phyloP scores from a whole-genome alignment of 2,113 vertebrate genomes.

The Rhea americana region DNA sequence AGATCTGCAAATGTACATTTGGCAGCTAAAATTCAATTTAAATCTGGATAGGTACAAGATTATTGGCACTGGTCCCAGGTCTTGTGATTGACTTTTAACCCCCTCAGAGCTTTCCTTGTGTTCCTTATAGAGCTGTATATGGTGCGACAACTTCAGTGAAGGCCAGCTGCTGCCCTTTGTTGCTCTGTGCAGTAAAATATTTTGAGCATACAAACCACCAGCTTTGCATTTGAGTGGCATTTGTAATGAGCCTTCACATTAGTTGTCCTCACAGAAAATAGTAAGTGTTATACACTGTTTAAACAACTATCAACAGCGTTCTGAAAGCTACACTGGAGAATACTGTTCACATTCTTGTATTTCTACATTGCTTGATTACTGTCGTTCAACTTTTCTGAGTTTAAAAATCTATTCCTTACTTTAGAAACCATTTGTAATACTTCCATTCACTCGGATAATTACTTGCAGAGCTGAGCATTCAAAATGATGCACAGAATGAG shows the following conservation, averaged over 20 bases:
- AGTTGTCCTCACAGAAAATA: not conserved
- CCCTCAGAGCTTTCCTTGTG: constrained; percentile 25
- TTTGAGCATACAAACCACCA: constrained; percentile 17
- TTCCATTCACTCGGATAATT: not conserved
- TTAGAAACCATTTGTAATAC: not conserved
- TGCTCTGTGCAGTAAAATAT: constrained; percentile 22
- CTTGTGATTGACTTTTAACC: constrained; percentile 65
- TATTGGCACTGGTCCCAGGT: constrained; percentile 46
- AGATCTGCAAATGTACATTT: constrained; percentile 64
- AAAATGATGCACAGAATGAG: not conserved
- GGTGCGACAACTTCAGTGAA: constrained; percentile 34
- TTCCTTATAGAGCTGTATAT: constrained; percentile 15
- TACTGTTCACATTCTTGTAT: not conserved
- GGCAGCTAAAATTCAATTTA: constrained; percentile 74
- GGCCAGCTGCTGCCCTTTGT: constrained; percentile 23
- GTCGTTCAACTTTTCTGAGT: not conserved
- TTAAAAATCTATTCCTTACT: not conserved
- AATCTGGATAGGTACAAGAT: constrained; percentile 54
- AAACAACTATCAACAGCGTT: not conserved
- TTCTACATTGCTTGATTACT: not conserved
- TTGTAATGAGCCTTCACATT: not conserved
- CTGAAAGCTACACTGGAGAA: not conserved
- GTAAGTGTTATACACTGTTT: not conserved
- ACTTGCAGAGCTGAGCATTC: not conserved
- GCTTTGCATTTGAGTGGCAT: not conserved